A percentile compares a stretch with the other conserved stretches of the same genome.
These are phyloP conservation scores for Mesopsocus fuscifrons DNA, from an alignment of 2,888 invertebrate genomes.

Conservation along the genomic window DNA sequence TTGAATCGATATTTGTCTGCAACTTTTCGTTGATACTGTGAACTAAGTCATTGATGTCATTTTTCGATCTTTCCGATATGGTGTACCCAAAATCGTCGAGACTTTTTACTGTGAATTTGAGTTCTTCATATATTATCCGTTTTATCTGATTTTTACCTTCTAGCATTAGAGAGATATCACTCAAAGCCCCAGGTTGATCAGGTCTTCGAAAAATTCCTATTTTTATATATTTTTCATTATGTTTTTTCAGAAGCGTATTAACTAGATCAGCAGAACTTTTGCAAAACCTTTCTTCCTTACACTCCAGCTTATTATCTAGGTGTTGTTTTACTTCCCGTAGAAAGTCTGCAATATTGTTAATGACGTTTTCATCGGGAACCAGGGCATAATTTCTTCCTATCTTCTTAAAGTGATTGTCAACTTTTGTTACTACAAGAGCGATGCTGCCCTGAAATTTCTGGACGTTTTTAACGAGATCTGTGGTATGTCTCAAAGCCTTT, in stretches of 20 bases:
- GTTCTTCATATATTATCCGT: neutral
- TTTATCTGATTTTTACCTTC: neutral
- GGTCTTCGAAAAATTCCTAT: neutral
- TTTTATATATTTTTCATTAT: neutral
- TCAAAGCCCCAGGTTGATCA: neutral
- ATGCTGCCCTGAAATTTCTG: neutral
- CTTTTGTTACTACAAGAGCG: conserved; percentile 4
- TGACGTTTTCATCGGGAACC: neutral
- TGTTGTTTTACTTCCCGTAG: neutral
- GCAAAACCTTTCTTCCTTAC: neutral
- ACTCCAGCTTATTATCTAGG: neutral
- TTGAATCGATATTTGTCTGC: neutral
- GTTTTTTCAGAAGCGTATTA: neutral
- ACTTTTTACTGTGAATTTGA: neutral
- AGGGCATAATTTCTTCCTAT: neutral
- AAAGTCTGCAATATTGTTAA: neutral
- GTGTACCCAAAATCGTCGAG: neutral
- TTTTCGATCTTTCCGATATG: conserved; percentile 1
- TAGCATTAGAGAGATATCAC: neutral
- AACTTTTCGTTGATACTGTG: neutral
- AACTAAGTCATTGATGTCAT: neutral
- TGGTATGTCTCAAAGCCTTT: neutral
- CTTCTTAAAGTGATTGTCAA: conserved; percentile 8
- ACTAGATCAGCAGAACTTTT: neutral
- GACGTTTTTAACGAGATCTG: neutral